These are phyloP conservation scores for Mormyrus lacerda DNA, from an alignment of 2,113 vertebrate species.

Conservation along the genomic window DNA sequence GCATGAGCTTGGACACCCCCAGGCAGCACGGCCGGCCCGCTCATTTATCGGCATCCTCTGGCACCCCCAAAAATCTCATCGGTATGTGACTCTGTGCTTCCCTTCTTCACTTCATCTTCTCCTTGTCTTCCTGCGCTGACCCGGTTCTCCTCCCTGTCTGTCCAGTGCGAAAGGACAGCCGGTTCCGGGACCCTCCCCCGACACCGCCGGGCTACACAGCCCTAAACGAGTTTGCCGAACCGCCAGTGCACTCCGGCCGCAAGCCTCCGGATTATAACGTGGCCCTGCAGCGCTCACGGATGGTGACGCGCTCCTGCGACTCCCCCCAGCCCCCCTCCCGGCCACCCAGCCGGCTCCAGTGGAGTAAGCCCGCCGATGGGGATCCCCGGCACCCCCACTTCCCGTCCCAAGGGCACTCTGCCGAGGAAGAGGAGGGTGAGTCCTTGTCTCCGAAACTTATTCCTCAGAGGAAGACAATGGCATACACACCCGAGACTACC, in stretches of 20 bases:
- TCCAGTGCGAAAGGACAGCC: conserved; percentile 84
- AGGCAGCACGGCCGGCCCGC: conserved; percentile 61
- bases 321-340: conserved; percentile 55
- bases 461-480: conserved; percentile 63
- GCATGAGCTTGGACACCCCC: conserved; percentile 69
- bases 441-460: conserved; percentile 67
- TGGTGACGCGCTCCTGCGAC: conserved; percentile 82
- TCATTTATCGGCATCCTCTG: conserved; percentile 73
- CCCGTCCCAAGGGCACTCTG: conserved; percentile 60
- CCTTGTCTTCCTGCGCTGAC: conserved; percentile 41
- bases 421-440: conserved; percentile 79
- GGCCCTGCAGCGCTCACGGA: conserved; percentile 89
- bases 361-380: conserved; percentile 67
- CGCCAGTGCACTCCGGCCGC: conserved; percentile 68
- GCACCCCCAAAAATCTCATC: conserved; percentile 70
- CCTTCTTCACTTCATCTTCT: not conserved
- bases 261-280: conserved; percentile 93
- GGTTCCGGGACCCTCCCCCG: conserved; percentile 89
- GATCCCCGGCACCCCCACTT: conserved; percentile 64
- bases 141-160: conserved; percentile 23
- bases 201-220: conserved; percentile 92
- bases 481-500: conserved; percentile 53
- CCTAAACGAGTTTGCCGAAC: conserved; percentile 82
- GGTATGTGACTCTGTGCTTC: conserved; percentile 47
- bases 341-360: conserved; percentile 53